Evolutionary conservation across 2,888 invertebrate genomes (phyloP).

Genomic region (Andrena trimmerana): DNA sequence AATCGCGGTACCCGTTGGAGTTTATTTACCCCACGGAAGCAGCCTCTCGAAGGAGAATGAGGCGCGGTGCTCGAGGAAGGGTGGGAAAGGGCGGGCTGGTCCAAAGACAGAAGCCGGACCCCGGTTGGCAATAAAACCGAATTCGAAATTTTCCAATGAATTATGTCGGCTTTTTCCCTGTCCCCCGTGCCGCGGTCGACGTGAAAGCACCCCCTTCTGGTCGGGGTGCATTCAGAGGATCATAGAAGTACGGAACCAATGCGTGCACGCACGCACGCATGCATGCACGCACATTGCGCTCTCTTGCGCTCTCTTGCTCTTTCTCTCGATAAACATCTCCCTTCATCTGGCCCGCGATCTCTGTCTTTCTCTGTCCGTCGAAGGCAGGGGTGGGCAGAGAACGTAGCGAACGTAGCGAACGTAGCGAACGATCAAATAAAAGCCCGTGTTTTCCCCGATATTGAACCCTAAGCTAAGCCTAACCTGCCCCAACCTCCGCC

Average conservation of each 20-base stretch:
- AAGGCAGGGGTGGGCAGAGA: slow-evolving; percentile 46
- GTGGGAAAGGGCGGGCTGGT: slow-evolving; percentile 7
- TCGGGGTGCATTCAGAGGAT: slow-evolving; percentile 72
- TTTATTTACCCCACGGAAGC: slow-evolving; percentile 58
- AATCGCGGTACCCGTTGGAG: slow-evolving; percentile 54
- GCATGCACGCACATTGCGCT: slow-evolving; percentile 38
- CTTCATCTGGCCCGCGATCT: slow-evolving; percentile 35
- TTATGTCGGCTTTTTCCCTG: slow-evolving; percentile 65
- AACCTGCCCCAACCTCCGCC: slow-evolving; percentile 82
- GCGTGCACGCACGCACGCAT: slow-evolving; percentile 64
- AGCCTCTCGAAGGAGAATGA: slow-evolving; percentile 45
- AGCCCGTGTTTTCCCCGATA: slow-evolving; percentile 81
- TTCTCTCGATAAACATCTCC: slow-evolving; percentile 50
- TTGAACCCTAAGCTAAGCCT: slow-evolving; percentile 83
- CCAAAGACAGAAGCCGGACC: slow-evolving; percentile 42
- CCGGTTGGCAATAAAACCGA: slow-evolving; percentile 61
- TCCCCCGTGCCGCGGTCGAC: slow-evolving; percentile 37
- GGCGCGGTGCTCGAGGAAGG: slow-evolving; percentile 15
- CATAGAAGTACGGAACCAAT: slow-evolving; percentile 69
- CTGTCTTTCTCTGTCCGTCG: slow-evolving; percentile 42
- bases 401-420: slow-evolving; percentile 55
- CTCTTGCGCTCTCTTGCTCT: slow-evolving; percentile 26
- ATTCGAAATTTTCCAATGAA: slow-evolving; percentile 75
- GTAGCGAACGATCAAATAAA: slow-evolving; percentile 81
- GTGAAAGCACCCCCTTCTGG: slow-evolving; percentile 68